phyloP scores from a whole-genome alignment of 2,888 invertebrate genomes.

The Cheilosia pagana region DNA sequence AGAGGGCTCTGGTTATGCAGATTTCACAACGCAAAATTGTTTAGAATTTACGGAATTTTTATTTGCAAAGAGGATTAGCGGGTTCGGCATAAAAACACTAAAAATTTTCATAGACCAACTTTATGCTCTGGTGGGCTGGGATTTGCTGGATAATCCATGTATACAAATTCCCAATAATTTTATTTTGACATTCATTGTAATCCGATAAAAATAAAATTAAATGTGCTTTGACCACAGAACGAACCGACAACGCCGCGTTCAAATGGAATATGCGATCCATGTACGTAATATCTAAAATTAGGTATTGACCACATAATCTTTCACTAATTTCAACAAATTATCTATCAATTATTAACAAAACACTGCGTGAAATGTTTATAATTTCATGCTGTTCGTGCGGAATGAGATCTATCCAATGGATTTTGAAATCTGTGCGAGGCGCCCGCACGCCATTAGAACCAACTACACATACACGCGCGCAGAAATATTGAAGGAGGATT shows the following conservation, averaged over 20 bases:
- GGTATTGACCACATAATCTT: slow-evolving; percentile 47
- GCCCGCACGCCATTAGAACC: not conserved
- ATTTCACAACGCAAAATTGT: not conserved
- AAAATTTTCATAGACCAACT: slow-evolving; percentile 12
- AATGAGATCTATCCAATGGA: slow-evolving; percentile 9
- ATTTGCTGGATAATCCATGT: no score
- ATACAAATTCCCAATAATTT: not conserved
- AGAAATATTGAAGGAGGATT: not conserved
- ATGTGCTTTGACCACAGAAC: not conserved
- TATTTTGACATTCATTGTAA: slow-evolving; percentile 5
- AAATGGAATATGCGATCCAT: not conserved
- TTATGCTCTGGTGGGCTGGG: not conserved
- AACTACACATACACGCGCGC: no score
- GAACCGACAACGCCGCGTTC: not conserved
- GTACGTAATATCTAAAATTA: slow-evolving; percentile 52
- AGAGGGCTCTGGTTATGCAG: not conserved
- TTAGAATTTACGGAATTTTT: slow-evolving; percentile 15
- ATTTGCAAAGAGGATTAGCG: slow-evolving; percentile 22
- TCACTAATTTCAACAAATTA: slow-evolving; percentile 27
- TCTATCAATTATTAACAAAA: slow-evolving; percentile 34
- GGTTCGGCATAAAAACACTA: slow-evolving; percentile 9
- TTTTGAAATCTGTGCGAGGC: slow-evolving; percentile 12
- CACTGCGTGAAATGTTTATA: slow-evolving; percentile 31
- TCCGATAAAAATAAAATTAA: slow-evolving; percentile 12
- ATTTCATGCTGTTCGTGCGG: slow-evolving; percentile 10